Evolutionary conservation across 2,113 vertebrate genomes (phyloP), one percentile per base, ranked within the genome.

Genomic region (Eira barbara): DNA sequence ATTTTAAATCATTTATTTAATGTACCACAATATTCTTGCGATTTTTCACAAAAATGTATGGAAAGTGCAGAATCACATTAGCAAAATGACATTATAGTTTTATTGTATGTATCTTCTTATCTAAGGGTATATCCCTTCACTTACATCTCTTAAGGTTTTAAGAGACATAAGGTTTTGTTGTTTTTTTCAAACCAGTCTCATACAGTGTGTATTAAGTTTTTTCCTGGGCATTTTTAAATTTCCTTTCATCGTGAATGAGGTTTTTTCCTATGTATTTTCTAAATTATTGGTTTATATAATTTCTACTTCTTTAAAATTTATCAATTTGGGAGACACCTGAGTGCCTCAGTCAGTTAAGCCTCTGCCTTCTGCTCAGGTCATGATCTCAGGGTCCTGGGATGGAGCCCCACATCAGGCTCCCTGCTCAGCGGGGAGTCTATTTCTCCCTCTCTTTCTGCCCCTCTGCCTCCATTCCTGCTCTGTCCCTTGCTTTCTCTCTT

Each of bases 1-100:
- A 82, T 88, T 94, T 97, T 49, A 92, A 93, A 67, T 76, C 76
- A 65, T 65, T 74, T 81, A 83, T 89, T 92, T 52, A 71, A 65
- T 82, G 49, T 85, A 95, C 36, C n/a, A 95, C 73, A 95, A 79
- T 89, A 74, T 80, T 57, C 34, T 86, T 83, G 31, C 11, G 31
- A 25, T 83, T 96, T 96, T 92, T 74, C 34, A 52, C 71, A 79
- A 45, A 92, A 67, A 80, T 55, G 25, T 93, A 20, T 47, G 47
- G 91, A 73, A 92, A 96, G 29, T 61, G 13, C 10, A 49, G 59
- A 63, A 73, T 81, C 78, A 73, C 13, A 39, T 85, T 31, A 93
- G 67, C 73, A 82, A 47, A 80, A 57, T 31, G 61, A 3, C 18
- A 49, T 15, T 59, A 9, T 23, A 59, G 61, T 95, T 87, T 89